These are phyloP conservation scores for Sylvilagus bachmani DNA, from an alignment of 2,113 vertebrate species.

Conservation along the genomic window DNA sequence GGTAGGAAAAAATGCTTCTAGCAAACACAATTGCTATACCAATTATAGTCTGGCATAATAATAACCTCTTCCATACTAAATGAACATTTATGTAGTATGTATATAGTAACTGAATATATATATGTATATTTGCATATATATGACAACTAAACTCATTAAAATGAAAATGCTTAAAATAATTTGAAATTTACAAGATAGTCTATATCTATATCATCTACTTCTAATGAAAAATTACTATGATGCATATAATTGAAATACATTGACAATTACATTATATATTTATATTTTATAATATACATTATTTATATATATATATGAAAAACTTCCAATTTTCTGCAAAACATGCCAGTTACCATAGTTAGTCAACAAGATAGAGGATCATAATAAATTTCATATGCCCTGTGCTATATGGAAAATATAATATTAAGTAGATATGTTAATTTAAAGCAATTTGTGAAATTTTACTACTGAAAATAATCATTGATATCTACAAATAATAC, in stretches of 20 bases:
- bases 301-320: too few species aligned
- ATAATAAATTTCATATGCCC: not conserved
- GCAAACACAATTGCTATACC: too few species aligned
- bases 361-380: not conserved
- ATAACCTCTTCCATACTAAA: too few species aligned
- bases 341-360: not conserved
- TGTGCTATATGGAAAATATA: not conserved
- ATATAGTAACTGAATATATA: too few species aligned
- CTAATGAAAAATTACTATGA: not conserved
- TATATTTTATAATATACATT: accelerated
- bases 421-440: not conserved
- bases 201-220: not conserved
- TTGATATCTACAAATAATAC: not conserved
- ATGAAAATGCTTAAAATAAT: not conserved
- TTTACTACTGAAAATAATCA: not conserved
- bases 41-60: too few species aligned
- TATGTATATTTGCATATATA: too few species aligned
- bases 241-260: not conserved
- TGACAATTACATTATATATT: not conserved
- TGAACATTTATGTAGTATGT: too few species aligned
- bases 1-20: too few species aligned
- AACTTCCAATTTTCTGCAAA: not conserved
- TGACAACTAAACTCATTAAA: too few species aligned
- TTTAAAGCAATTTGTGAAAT: not conserved
- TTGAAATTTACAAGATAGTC: not conserved